Percentiles rank a stretch among this genome's conserved stretches.
These are phyloP conservation scores for Apostichopus japonicus DNA, from an alignment of 35 echinoderm and acorn worm species.

Conservation along the genomic window DNA sequence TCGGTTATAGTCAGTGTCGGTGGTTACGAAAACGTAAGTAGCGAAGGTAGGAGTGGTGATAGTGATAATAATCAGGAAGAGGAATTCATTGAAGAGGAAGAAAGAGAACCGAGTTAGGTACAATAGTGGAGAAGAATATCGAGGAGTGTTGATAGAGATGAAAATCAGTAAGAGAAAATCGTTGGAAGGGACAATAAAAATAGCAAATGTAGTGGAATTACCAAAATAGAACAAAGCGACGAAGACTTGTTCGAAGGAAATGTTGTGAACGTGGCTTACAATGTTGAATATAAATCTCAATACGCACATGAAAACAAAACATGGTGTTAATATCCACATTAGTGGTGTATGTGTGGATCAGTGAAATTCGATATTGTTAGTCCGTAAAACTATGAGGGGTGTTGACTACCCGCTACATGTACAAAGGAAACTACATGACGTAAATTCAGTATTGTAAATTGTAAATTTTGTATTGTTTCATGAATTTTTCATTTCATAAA, in stretches of 20 bases:
- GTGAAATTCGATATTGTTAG: neutral
- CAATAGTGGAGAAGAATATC: too few relatives aligned
- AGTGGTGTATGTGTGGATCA: too few relatives aligned
- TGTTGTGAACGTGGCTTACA: too few relatives aligned
- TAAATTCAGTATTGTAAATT: too few relatives aligned
- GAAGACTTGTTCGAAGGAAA: neutral
- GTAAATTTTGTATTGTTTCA: too few relatives aligned
- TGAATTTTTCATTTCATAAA: too few relatives aligned
- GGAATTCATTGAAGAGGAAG: too few relatives aligned
- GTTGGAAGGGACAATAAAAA: neutral
- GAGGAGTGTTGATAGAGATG: too few relatives aligned
- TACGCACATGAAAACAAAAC: constrained; percentile 28
- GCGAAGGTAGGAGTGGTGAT: neutral
- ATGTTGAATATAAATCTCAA: constrained; percentile 15
- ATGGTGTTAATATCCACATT: too few relatives aligned
- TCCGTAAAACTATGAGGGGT: constrained; percentile 41
- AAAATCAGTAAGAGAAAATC: too few relatives aligned
- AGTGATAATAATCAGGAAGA: neutral
- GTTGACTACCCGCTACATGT: constrained; percentile 39
- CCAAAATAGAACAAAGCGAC: neutral
- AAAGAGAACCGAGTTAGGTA: too few relatives aligned
- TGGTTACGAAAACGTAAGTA: neutral
- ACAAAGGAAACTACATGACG: neutral
- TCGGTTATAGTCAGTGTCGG: neutral
- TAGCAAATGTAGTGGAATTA: neutral